These are phyloP conservation scores for Gymnothorax reevesii DNA, from an alignment of 2,797 vertebrate species.

Conservation along the genomic window DNA sequence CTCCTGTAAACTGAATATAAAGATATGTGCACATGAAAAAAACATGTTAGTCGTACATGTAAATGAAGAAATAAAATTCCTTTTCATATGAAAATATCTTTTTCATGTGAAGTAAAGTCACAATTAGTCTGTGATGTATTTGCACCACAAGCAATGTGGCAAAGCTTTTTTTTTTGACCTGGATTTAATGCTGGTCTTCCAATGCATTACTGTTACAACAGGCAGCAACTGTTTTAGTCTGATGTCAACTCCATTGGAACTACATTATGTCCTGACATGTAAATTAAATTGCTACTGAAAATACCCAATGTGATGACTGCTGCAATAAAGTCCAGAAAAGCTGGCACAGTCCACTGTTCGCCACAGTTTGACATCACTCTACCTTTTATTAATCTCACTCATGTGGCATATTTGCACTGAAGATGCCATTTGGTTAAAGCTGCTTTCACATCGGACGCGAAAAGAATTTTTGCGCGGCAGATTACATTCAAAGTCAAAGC, in stretches of 20 bases:
- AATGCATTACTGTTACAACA: neutral
- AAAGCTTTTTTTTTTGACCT: neutral
- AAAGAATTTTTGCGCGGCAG: too few relatives aligned
- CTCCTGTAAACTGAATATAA: constrained; percentile 2
- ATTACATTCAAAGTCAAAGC: too few relatives aligned
- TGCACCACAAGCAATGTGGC: neutral
- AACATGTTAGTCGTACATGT: neutral
- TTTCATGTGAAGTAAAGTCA: neutral
- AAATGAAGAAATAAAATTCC: constrained; percentile 11
- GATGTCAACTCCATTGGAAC: neutral
- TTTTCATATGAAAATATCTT: neutral
- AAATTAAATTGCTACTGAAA: too few relatives aligned
- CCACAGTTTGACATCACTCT: too few relatives aligned
- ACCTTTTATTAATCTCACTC: too few relatives aligned
- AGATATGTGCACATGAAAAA: constrained; percentile 2
- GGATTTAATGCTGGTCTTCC: neutral
- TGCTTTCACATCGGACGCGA: too few relatives aligned
- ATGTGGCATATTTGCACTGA: too few relatives aligned
- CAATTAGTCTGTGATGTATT: neutral
- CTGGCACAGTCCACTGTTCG: too few relatives aligned
- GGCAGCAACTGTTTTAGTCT: neutral
- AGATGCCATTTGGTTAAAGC: too few relatives aligned
- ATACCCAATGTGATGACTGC: too few relatives aligned
- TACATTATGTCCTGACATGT: too few relatives aligned
- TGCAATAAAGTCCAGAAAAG: too few relatives aligned